A percentile compares a stretch with the other conserved stretches of the same genome.
Conservation (phyloP, 2,113 vertebrate genomes). For the Centropus bengalensis region DNA sequence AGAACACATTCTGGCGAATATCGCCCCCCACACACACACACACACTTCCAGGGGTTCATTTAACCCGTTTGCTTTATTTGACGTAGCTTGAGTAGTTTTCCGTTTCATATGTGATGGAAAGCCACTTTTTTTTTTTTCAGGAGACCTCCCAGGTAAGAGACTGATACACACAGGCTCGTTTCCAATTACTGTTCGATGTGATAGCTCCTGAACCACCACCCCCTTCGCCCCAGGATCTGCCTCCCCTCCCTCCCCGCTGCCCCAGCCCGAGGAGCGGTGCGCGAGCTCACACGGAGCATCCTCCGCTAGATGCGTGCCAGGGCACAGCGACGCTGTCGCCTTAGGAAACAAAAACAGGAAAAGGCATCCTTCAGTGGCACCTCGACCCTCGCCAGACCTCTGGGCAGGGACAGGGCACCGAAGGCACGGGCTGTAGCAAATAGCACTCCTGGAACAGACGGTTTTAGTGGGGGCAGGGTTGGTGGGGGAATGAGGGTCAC, state of each 20-base stretch:
- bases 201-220: not conserved
- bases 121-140: not conserved
- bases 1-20: not conserved
- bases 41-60: not conserved
- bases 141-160: not conserved
- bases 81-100: not conserved
- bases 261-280: not conserved
- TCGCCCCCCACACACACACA: too few species aligned
- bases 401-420: not conserved
- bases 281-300: not conserved
- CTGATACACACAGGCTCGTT: not conserved
- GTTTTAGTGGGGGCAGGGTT: not conserved
- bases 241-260: too few species aligned
- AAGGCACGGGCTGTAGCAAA: not conserved
- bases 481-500: not conserved
- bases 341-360: not conserved
- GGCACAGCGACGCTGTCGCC: fast-evolving
- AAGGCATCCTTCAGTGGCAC: not conserved
- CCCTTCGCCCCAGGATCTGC: too few species aligned
- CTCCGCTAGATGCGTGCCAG: not conserved
- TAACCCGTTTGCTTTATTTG: not conserved
- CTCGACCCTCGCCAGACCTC: too few species aligned
- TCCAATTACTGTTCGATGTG: not conserved
- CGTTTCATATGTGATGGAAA: not conserved
- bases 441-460: not conserved